Base-by-base conservation (phyloP, 2,113 vertebrate species). In the Percopsis transmontana region DNA sequence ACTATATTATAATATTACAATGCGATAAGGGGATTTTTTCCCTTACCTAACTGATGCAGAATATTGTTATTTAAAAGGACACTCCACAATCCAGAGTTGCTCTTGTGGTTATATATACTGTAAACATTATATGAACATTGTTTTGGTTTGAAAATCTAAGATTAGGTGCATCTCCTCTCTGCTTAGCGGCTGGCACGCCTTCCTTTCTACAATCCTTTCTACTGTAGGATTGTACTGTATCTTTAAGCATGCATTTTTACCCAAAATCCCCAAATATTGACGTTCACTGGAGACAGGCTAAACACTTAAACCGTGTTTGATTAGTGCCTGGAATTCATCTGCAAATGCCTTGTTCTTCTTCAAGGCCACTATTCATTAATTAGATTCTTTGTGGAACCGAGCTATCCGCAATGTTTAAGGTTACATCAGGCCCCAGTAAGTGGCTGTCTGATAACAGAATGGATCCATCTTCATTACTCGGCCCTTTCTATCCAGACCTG, bases 391-490 rank as follows among this genome's bases (percentile, higher is more conserved):
- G 95, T 95, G 94, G 91, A 94, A 94, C 91, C 88, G 94, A 95
- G 94, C 94, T 94, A 93, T 96, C 95, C 92, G 92, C 92, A 88
- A 90, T 96, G 95, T 95, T 97, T 97, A 97, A 97, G 95, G 96
- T 96, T 96, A 95, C 94, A 94, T 95, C 95, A 94, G 93, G 92
- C 93, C 90, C 86, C 89, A 91, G 94, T 95, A 97, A 97, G 96
- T 93, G 95, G 94, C 91, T 93, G 92, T 86, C 94, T 96, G 96
- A 97, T 97, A 97, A 96, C 93, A 93, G 93, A 92, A 94, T 77
- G 88, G 94, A 97, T 98, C 96, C 92, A 93, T 99, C 96, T 98
- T 97, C 96, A 96, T 98, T 97, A 97, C 91, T 92, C 85, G 89
- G 91, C 91, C 92, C 90, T 93, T 94, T 93, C 93, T 94, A 94